Base-by-base conservation (phyloP, 2,888 invertebrate species). In the Lagria hirta region DNA sequence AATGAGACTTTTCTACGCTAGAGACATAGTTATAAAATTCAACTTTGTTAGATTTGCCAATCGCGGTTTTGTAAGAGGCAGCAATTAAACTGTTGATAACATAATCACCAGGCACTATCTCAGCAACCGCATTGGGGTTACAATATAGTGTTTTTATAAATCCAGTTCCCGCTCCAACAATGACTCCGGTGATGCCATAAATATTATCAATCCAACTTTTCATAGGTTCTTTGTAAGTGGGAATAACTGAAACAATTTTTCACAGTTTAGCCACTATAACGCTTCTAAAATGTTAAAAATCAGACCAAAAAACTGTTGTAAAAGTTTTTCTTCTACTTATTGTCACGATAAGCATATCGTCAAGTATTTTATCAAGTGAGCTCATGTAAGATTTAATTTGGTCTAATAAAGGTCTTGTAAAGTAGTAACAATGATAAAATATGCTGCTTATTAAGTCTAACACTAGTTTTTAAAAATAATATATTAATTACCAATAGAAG, bases 151-250 rank as follows among this genome's bases (percentile, higher is more conserved):
- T 74, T 21, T 77, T 74, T 27, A 84, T 58, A 2, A 84, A 62
- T 3, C 84, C 83, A 32, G 78, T 64, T 5, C 74, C 74, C 4
- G 74, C 65, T 6, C 71, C 75, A 0, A 70, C 17, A 3, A 10
- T 8, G 5, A 14, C 20, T 15, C 37, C 37, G 7, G 20, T 37
- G 2, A 15, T 8, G 5, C 86, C 86, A 57, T 86, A 85, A 1
- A 81, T 78, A 52, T 85, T 86, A 69, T 86, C 85, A 3, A 83
- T 81, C 86, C 86, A 86, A 2, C 84, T 84, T 38, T 79, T 65
- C 0, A 79, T 66, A 0, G 80, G 79, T 21, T 80, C 79, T 21
- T 66, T 72, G 1, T 71, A 70, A 4, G 79, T 76, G 0, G 73
- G 76, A 1, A 77, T 73, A 0, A 78, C 78, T 78, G 69, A 2